Evolutionary conservation across 2,113 vertebrate species (phyloP), one percentile per base, ranked within the genome.

Genomic region (Todiramphus chloris): DNA sequence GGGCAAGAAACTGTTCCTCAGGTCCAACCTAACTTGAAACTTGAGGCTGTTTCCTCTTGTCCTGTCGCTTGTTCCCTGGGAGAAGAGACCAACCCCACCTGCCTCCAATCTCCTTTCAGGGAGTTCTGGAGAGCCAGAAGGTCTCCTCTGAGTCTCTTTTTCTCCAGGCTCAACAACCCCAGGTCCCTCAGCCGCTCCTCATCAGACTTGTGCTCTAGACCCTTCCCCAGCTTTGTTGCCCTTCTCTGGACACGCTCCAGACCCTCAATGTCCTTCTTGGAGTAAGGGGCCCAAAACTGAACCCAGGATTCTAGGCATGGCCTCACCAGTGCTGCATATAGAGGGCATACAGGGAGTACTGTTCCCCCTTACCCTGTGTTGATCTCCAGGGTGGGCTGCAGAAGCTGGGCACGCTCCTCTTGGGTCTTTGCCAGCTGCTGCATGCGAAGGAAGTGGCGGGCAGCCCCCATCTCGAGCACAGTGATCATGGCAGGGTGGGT

Each of bases 401-500:
- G 97, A 56, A 99, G 98, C 97, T 99, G 99, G 3, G 99, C 99
- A 6, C 99, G 98, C 89, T 99, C 99, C 96, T 99, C 99, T 4
- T 98, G 96, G 35, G 97, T 99, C 95, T 98, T 98, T 69, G 99
- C 99, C 91, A 99, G 97, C 97, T 99, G 99, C 97, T 99, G 99
- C 91, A 99, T 99, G 94, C 99, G 99, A 60, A 99, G 98, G 92
- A 99, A 99, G 97, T 99, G 99, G 16, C 99, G 98, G 6, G 99
- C 99, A 0, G 99, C 99, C 2, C 99, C 99, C 99, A 99, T 99
- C 97, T 99, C 99, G 15, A 99, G 98, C 96, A 99, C 99, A 0
- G 99, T 99, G 97, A 99, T 98, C 99, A 99, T 99, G 72, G 99
- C 99, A 0, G 99, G 99, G 97, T 99, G 99, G 2, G 98, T 99